Base-by-base conservation (phyloP, 2,113 vertebrate genomes). In the Leptodactylus fuscus region DNA sequence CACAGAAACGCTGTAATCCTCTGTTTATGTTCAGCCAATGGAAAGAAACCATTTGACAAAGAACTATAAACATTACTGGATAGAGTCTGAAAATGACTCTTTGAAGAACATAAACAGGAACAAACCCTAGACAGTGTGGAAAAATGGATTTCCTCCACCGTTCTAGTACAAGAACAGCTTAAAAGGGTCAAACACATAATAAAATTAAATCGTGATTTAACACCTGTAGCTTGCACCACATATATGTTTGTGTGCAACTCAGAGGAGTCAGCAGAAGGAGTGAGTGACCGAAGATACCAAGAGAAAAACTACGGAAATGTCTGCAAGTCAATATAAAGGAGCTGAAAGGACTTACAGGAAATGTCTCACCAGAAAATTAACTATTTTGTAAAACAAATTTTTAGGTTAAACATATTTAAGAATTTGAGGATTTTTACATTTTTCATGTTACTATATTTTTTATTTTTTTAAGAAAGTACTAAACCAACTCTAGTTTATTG, bases 71-170 rank as follows among this genome's bases (percentile, higher is more conserved):
- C 83, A 69, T 38, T 22, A 13, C 83, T 69, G 74, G 4, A 75
- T 41, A 16, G 27, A 75, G 69, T 22, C 51, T 83, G 51, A 74
- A 78, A 48, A 53, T 70, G 60, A 60, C 51, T 70, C 74, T 79
- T 85, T 85, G 74, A 79, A 69, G 75, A 85, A 49, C 74, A 85
- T 79, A 85, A 79, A 85, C 58, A 78, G 60, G 74, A 85, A 79
- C 60, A 49, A 70, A 69, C 60, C 20, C 34, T 51, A 48, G 29
- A 67, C 27, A 79, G 58, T 41, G n/a, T 44, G n/a, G 60, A 69
- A 67, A 85, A 79, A 70, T 85, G 29, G 46, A 53, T 69, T 85
- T 53, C 69, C 67, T 83, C 32, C 8, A 41, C 48, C 22, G 10
- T 58, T 55, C 51, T 83, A 41, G 20, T 44, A 55, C 11, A 46